Evolutionary conservation across 2,113 vertebrate species (phyloP).

Genomic region (Albula goreensis): DNA sequence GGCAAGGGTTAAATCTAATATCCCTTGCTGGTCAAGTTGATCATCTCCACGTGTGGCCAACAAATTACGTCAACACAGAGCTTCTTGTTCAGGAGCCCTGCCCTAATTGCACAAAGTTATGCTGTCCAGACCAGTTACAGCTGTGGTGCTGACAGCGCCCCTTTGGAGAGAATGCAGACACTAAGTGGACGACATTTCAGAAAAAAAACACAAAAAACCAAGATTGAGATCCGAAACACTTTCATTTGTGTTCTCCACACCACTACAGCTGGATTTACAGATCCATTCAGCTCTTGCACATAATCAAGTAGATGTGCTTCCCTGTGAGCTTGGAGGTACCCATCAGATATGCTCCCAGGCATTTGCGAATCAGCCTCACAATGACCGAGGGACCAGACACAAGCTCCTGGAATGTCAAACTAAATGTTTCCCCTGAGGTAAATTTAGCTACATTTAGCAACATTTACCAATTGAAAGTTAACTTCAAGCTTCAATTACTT

Average conservation of each 20-base stretch:
- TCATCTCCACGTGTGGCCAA: conserved; percentile 23
- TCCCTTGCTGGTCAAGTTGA: conserved; percentile 22
- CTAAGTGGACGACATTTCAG: neutral
- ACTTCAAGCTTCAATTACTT: too few relatives aligned
- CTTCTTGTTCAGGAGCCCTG: conserved; percentile 25
- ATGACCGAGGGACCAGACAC: too few relatives aligned
- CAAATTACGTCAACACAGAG: conserved; percentile 28
- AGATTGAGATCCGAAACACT: neutral
- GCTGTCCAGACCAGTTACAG: conserved; percentile 26
- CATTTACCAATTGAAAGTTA: too few relatives aligned
- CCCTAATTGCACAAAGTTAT: conserved; percentile 17
- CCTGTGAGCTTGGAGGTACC: too few relatives aligned
- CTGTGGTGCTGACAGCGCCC: conserved; percentile 16
- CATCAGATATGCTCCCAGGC: too few relatives aligned
- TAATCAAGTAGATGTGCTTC: too few relatives aligned
- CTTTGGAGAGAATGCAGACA: conserved; percentile 17
- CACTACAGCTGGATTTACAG: too few relatives aligned
- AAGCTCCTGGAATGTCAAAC: too few relatives aligned
- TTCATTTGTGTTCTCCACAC: neutral
- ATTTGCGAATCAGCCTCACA: too few relatives aligned
- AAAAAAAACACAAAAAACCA: neutral
- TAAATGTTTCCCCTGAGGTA: too few relatives aligned
- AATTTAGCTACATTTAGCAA: too few relatives aligned
- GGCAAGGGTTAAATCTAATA: conserved; percentile 30
- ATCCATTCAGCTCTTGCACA: too few relatives aligned